Evolutionary conservation across 53 echinoderm and acorn worm genomes (phyloP), one percentile per base, ranked within the genome.

Genomic region (Glandiceps talaboti): DNA sequence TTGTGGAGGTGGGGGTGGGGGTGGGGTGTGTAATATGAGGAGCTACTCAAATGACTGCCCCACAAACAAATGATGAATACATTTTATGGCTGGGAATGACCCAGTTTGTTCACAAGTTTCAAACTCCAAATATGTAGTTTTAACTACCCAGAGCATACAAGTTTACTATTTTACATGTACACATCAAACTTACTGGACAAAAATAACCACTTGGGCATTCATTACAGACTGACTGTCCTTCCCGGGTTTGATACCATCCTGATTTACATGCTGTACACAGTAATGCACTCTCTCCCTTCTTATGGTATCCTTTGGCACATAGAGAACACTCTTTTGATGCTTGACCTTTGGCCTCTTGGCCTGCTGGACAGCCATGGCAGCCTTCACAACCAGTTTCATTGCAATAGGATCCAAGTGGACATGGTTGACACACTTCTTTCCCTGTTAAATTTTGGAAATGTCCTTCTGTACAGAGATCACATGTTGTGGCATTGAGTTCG

Each of bases 181-280:
- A 45, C 64, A 45, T 30, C 29, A 10, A 1, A 80, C 90, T 90
- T 75, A 93, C 93, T 1, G 93, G 88, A 82, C 93, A 93, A 86
- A 80, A 93, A 73, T 25, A 90, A 1, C 86, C 84, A 28, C 75
- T 79, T 0, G 90, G 87, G 75, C 93, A 93, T 32, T 74, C 32
- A 0, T 33, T 81, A 31, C 93, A 93, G 0, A 45, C 14, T 1
- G 33, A 30, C 84, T 86, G 86, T 32, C 93, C 93, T 1, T 30
- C 27, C 27, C 73, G 12, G 1, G 75, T 85, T 80, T 93, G 93
- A 82, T 93, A 93, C 84, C 86, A 93, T 1, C 93, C 93, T 14
- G 32, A 26, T 28, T 29, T 27, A 75, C 93, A 93, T 31, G 88
- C 84, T 14, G 28, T 33, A 30, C 93, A 93, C 14, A 86, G 32